Conservation (phyloP, 2,113 vertebrate species). For the Forbesichthys papilliferus region DNA sequence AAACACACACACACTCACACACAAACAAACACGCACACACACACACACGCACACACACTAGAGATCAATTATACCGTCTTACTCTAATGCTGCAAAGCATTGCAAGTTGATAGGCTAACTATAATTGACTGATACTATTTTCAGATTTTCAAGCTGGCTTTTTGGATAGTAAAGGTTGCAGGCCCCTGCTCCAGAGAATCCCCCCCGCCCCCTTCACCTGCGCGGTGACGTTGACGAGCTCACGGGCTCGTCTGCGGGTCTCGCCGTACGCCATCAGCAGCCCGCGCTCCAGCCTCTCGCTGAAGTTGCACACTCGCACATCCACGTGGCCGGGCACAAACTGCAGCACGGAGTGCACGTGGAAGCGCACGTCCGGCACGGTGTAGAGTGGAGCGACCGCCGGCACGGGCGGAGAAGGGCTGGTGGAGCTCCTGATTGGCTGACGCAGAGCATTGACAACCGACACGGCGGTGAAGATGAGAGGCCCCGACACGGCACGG, state of each 20-base stretch:
- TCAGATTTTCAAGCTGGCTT: too few relatives aligned
- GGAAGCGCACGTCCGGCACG: conserved; percentile 83
- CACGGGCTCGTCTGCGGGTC: conserved; percentile 76
- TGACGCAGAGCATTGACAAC: conserved; percentile 86
- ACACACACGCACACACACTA: neutral
- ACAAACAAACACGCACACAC: conserved; percentile 1
- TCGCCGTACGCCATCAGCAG: conserved; percentile 83
- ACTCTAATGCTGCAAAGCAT: too few relatives aligned
- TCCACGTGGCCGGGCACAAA: conserved; percentile 90
- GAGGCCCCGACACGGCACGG: conserved; percentile 87
- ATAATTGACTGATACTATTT: too few relatives aligned
- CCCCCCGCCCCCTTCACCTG: conserved; percentile 76
- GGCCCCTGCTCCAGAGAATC: too few relatives aligned
- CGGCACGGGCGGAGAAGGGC: conserved; percentile 60
- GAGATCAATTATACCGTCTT: too few relatives aligned
- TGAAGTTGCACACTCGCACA: conserved; percentile 89
- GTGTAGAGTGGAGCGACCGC: conserved; percentile 78
- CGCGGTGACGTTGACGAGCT: conserved; percentile 79
- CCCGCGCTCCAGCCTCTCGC: conserved; percentile 86
- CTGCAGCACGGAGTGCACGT: conserved; percentile 91
- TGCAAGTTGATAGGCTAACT: too few relatives aligned
- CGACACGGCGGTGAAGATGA: conserved; percentile 89
- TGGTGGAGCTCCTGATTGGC: conserved; percentile 67
- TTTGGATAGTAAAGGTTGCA: too few relatives aligned
- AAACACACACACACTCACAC: conserved; percentile 7